Base-by-base conservation (phyloP, 2,113 vertebrate genomes). In the Entomyzon cyanotis region DNA sequence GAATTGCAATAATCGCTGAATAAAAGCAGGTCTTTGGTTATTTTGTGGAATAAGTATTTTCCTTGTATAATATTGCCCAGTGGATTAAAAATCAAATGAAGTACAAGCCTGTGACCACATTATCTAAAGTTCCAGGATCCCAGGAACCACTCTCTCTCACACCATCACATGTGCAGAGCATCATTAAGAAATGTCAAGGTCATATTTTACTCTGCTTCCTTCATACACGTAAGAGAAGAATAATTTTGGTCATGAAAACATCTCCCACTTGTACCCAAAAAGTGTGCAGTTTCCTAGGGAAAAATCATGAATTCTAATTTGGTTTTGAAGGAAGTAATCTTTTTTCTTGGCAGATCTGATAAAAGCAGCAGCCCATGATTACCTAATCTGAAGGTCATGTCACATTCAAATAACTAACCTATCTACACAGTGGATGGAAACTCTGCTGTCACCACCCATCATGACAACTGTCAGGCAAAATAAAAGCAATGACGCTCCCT, bases 281-380 rank as follows among this genome's bases (percentile, higher is more conserved):
- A 62, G 20, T 35, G 81, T 71, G 67, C 64, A 18, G 58, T 62
- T 97, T 97, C 96, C 97, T 94, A 97, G 90, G 90, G 95, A 97
- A 96, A 90, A 97, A 67, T 39, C 0, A 83, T 71, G 50, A 91
- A 95, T 92, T 94, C 96, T 95, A 88, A 96, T 96, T 97, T 96
- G 69, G 84, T 97, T 98, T 95, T 95, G 80, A 97, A 97, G 97
- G 97, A 98, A 98, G 95, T 30, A 94, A 97, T 97, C 35, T 92
- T 97, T 97, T 97, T 97, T 97, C 95, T 96, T 97, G 97, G 59
- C 55, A 84, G 93, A 96, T 95, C 84, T 95, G 97, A 97, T 96
- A 97, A 97, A 96, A 97, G 96, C 68, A 94, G 76, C 2, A 28
- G 90, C 28, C 47, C 55, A 33, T 60, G 77, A 95, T 96, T 96